Evolutionary conservation across 2,113 vertebrate genomes (phyloP).

Genomic region (Platysternon megacephalum): DNA sequence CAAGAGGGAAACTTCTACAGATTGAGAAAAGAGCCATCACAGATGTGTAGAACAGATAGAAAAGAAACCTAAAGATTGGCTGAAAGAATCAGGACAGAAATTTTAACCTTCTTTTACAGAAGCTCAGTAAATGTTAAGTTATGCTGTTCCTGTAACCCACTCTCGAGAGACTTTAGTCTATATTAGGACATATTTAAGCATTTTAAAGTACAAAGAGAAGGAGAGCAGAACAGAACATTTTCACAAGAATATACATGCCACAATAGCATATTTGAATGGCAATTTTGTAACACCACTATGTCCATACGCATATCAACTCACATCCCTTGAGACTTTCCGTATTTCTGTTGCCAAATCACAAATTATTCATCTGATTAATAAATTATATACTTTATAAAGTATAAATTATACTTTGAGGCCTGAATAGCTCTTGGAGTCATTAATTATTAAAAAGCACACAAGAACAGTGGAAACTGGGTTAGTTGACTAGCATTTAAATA

Average conservation of each 20-base stretch:
- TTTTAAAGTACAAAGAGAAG: not conserved
- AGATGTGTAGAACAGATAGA: constrained; percentile 25
- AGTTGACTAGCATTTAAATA: constrained; percentile 34
- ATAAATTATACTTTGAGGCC: constrained; percentile 26
- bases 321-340: constrained; percentile 54
- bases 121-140: constrained; percentile 22
- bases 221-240: constrained; percentile 22
- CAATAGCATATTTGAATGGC: constrained; percentile 59
- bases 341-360: constrained; percentile 59
- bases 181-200: not conserved
- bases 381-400: constrained; percentile 67
- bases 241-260: constrained; percentile 49
- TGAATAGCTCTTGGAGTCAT: constrained; percentile 60
- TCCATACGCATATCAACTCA: constrained; percentile 49
- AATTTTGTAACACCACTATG: constrained; percentile 67
- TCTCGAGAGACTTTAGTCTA: not conserved
- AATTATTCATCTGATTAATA: constrained; percentile 67
- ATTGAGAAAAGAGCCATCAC: not conserved
- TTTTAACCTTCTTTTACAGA: constrained; percentile 27
- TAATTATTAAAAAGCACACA: constrained; percentile 55
- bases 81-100: not conserved
- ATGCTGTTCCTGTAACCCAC: not conserved
- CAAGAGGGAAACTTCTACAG: not conserved
- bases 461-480: constrained; percentile 66
- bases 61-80: constrained; percentile 5